These are phyloP conservation scores for fruit fly (Drosophila melanogaster) DNA, from an alignment of 1,140 invertebrate genomes.

Conservation along the genomic window Release_6_plus_ISO1_MT NT_033779.5:21326501-21327000, in stretches of 20 bases:
- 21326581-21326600: slow-evolving; percentile 75
- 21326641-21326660: slow-evolving; percentile 47
- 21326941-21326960: slow-evolving; percentile 6
- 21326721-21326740: slow-evolving; percentile 72
- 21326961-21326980: slow-evolving; percentile 12
- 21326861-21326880: slow-evolving; percentile 21
- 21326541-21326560: slow-evolving; percentile 69
- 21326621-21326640: slow-evolving; percentile 32
- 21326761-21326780: slow-evolving; percentile 42
- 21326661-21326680: slow-evolving; percentile 7
- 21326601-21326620: slow-evolving; percentile 56
- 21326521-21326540: neutral
- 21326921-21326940: neutral
- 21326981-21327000: slow-evolving; percentile 20
- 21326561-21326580: slow-evolving; percentile 78
- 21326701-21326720: slow-evolving; percentile 77
- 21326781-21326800: slow-evolving; percentile 7
- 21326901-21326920: slow-evolving; percentile 49
- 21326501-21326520: neutral
- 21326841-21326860: slow-evolving; percentile 35
- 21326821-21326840: slow-evolving; percentile 62
- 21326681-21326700: slow-evolving; percentile 62
- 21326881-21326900: slow-evolving; percentile 79
- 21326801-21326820: slow-evolving; percentile 34
- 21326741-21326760: slow-evolving; percentile 73